phyloP scores from a whole-genome alignment of 2,113 vertebrate genomes.

The Anoura caudifer region DNA sequence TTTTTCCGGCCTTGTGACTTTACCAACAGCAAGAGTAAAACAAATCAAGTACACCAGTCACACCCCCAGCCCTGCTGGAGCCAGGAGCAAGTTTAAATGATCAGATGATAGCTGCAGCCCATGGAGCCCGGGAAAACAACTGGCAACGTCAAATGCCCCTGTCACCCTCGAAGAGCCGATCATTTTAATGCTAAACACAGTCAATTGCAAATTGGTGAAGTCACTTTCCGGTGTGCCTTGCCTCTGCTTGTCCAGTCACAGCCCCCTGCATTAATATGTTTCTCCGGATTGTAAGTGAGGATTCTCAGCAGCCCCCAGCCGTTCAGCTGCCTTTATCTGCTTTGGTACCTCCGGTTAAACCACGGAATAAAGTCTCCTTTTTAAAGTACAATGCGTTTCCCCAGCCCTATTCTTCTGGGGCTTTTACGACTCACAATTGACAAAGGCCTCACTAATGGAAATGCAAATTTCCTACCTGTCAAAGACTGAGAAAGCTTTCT shows the following conservation, averaged over 20 bases:
- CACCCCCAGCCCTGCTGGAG: not conserved
- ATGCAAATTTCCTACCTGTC: slow-evolving; percentile 82
- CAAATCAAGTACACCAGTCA: slow-evolving; percentile 40
- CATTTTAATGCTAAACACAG: slow-evolving; percentile 47
- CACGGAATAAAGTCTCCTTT: slow-evolving; percentile 38
- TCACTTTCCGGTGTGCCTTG: slow-evolving; percentile 42
- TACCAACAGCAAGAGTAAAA: slow-evolving; percentile 34
- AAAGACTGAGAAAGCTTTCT: slow-evolving; percentile 67
- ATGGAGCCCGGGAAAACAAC: slow-evolving; percentile 26
- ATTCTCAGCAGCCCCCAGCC: not conserved
- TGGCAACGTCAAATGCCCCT: not conserved
- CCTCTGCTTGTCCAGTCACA: slow-evolving; percentile 37
- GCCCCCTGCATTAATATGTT: slow-evolving; percentile 32
- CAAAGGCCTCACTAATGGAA: slow-evolving; percentile 79
- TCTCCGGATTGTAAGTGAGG: not conserved
- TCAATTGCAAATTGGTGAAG: slow-evolving; percentile 46
- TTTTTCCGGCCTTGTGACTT: slow-evolving; percentile 43
- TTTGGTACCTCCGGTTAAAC: slow-evolving; percentile 42
- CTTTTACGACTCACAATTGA: slow-evolving; percentile 75
- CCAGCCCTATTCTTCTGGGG: slow-evolving; percentile 66
- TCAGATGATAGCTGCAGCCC: not conserved
- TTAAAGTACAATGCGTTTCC: slow-evolving; percentile 57
- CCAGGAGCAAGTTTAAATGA: not conserved
- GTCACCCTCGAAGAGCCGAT: not conserved
- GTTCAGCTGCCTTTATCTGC: slow-evolving; percentile 63